Evolutionary conservation across 1,140 invertebrate genomes (phyloP).

Genomic region (Drosophila tristis): DNA sequence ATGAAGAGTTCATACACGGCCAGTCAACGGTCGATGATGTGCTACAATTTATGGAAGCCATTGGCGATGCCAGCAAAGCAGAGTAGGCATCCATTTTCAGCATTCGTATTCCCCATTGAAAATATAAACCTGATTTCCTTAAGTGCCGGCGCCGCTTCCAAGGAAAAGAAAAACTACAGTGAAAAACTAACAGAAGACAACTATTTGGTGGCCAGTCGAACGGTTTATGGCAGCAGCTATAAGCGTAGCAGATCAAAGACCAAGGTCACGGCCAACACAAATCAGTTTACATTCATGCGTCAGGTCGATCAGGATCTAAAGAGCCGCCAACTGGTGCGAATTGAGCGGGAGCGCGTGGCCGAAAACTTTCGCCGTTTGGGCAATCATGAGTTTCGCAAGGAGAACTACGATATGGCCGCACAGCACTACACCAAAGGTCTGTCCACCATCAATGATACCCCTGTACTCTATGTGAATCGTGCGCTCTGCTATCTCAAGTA

Average conservation of each 20-base stretch:
- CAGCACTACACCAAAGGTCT: slow-evolving; percentile 43
- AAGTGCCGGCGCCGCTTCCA: not conserved
- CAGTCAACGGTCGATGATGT: slow-evolving; percentile 40
- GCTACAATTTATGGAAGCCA: slow-evolving; percentile 14
- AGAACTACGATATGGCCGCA: slow-evolving; percentile 23
- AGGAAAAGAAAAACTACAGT: slow-evolving; percentile 2
- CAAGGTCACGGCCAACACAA: not conserved
- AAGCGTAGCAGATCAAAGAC: slow-evolving; percentile 7
- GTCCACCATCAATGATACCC: slow-evolving; percentile 41
- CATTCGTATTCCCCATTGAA: no score
- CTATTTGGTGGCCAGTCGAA: slow-evolving; percentile 14
- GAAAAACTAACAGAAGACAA: not conserved
- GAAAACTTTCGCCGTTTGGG: slow-evolving; percentile 54
- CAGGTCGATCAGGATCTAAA: slow-evolving; percentile 30
- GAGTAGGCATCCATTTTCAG: slow-evolving; percentile 26
- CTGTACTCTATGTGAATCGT: slow-evolving; percentile 60
- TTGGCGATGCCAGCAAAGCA: slow-evolving; percentile 35
- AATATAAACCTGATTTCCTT: not conserved
- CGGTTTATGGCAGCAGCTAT: not conserved
- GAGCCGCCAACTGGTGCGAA: slow-evolving; percentile 10
- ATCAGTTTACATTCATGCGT: slow-evolving; percentile 64
- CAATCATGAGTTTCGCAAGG: slow-evolving; percentile 44
- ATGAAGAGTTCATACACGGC: slow-evolving; percentile 43
- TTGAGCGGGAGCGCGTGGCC: slow-evolving; percentile 46
- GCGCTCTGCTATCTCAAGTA: slow-evolving; percentile 52